Conservation (phyloP, 2,888 invertebrate genomes). For the Merodon equestris region DNA sequence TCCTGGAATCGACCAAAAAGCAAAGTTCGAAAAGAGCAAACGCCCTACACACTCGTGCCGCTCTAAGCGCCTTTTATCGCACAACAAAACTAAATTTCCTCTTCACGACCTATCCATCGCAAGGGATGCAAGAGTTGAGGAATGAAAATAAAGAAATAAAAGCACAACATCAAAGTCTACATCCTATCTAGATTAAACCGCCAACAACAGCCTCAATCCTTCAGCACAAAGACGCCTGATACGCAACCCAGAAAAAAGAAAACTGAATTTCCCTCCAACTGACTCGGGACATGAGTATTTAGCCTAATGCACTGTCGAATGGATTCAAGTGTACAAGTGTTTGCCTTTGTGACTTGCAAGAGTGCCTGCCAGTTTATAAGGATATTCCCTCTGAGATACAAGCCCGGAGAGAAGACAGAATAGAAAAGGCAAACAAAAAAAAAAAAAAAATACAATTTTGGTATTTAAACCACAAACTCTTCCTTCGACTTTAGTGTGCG, state of each 20-base stretch:
- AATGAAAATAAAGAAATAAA: too few species aligned
- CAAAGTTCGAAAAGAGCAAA: too few species aligned
- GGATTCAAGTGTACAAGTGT: constrained; percentile 24
- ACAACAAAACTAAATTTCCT: too few species aligned
- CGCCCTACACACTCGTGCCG: too few species aligned
- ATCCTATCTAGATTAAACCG: too few species aligned
- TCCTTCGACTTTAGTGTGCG: background rate
- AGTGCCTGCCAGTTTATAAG: background rate
- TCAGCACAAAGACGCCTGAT: background rate
- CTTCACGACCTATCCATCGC: too few species aligned
- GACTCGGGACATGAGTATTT: constrained; percentile 11
- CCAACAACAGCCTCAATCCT: constrained; percentile 4
- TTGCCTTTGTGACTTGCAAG: constrained; percentile 14
- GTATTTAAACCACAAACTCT: background rate
- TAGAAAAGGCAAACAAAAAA: background rate
- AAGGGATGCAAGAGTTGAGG: too few species aligned
- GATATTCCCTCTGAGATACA: constrained; percentile 6
- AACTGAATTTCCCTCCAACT: constrained; percentile 3
- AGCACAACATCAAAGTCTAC: too few species aligned
- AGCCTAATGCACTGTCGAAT: constrained; percentile 24
- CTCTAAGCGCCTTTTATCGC: too few species aligned
- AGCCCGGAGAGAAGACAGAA: too few species aligned
- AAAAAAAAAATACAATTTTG: background rate
- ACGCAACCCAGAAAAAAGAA: background rate
- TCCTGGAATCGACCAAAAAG: too few species aligned